A percentile compares a stretch with the other conserved stretches of the same genome.
phyloP scores from a whole-genome alignment of 1,140 invertebrate genomes.

The Hirudo medicinalis region DNA sequence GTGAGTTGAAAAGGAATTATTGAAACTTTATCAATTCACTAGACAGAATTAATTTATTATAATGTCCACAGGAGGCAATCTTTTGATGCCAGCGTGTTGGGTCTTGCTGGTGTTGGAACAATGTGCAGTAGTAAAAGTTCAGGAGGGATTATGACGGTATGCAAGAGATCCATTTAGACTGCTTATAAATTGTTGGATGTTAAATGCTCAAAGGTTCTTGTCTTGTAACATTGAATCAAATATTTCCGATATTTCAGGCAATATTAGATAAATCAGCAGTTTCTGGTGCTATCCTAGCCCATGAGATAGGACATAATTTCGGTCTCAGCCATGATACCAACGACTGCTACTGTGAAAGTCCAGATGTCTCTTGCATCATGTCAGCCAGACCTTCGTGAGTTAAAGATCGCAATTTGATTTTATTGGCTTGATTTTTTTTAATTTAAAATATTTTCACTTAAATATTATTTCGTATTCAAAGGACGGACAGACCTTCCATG shows the following conservation, averaged over 20 bases:
- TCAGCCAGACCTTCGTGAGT: slow-evolving; percentile 67
- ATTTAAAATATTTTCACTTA: no score
- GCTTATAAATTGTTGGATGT: no score
- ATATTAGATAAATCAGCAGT: slow-evolving; percentile 50
- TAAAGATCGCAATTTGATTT: not conserved
- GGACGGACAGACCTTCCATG: not conserved
- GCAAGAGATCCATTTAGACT: slow-evolving; percentile 20
- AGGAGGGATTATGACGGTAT: slow-evolving; percentile 78
- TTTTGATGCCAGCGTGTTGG: slow-evolving; percentile 78
- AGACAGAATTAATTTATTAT: no score
- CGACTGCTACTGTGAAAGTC: slow-evolving; percentile 50
- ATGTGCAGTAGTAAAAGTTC: slow-evolving; percentile 94
- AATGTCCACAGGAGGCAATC: slow-evolving; percentile 54
- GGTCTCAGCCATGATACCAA: slow-evolving; percentile 90
- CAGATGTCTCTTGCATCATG: slow-evolving; percentile 85
- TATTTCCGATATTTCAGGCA: not conserved
- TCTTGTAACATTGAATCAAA: not conserved
- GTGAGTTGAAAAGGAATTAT: slow-evolving; percentile 40
- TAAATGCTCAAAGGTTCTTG: no score
- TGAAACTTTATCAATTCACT: no score
- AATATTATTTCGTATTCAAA: not conserved
- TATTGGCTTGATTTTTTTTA: not conserved
- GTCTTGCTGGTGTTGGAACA: slow-evolving; percentile 89
- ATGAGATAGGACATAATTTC: slow-evolving; percentile 98
- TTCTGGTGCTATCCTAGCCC: slow-evolving; percentile 88